A percentile compares a stretch with the other conserved stretches of the same genome.
These are phyloP conservation scores for Sphaeramia orbicularis DNA, from an alignment of 2,797 vertebrate genomes.

Conservation along the genomic window DNA sequence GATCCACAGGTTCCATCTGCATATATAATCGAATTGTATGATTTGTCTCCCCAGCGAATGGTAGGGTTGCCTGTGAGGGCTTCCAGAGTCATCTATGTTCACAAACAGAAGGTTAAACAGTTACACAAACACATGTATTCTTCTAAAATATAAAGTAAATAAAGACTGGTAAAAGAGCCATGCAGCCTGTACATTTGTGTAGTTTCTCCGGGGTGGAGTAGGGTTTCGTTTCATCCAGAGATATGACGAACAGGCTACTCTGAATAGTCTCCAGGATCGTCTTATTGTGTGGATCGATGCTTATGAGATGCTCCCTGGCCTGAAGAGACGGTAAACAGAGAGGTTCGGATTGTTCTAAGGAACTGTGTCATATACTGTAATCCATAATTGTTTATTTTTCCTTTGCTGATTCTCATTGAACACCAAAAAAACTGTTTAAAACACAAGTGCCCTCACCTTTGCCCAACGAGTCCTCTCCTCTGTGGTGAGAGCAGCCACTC, in stretches of 20 bases:
- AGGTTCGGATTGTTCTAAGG: neutral
- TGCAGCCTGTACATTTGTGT: constrained; percentile 85
- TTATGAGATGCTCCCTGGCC: constrained; percentile 92
- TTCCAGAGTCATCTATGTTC: constrained; percentile 81
- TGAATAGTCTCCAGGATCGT: constrained; percentile 92
- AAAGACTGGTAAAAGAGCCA: neutral
- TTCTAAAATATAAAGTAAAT: neutral
- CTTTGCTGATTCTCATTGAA: neutral
- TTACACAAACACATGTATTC: constrained; percentile 8
- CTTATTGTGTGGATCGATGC: constrained; percentile 91
- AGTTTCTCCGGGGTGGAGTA: constrained; percentile 90
- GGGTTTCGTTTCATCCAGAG: constrained; percentile 89
- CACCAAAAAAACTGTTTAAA: neutral
- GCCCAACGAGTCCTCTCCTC: constrained; percentile 94
- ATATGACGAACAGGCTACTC: constrained; percentile 88
- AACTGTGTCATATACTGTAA: constrained; percentile 8
- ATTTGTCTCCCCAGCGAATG: constrained; percentile 97
- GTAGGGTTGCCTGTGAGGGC: constrained; percentile 88
- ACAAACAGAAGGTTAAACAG: constrained; percentile 23
- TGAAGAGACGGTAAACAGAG: constrained; percentile 61
- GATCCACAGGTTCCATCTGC: constrained; percentile 89
- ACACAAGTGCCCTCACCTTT: constrained; percentile 79
- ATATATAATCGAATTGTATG: constrained; percentile 90
- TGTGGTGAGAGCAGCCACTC: constrained; percentile 90
- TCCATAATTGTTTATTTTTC: neutral